A percentile compares a stretch with the other conserved stretches of the same genome.
Conservation (phyloP, 1,140 invertebrate genomes). For the Gryllus bimaculatus region DNA sequence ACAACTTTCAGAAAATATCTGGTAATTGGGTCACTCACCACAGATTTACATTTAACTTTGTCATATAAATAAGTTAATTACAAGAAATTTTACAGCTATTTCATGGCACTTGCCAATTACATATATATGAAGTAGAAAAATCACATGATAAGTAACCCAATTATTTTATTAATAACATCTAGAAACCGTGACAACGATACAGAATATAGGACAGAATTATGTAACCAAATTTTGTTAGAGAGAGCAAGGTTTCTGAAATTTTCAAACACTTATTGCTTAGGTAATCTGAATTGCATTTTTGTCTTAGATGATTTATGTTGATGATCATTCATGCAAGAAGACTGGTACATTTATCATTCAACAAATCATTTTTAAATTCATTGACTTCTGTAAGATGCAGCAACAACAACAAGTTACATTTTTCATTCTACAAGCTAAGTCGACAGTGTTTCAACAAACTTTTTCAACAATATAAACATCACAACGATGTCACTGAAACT, state of each 20-base stretch:
- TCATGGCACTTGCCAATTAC: too few species aligned
- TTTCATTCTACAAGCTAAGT: neutral
- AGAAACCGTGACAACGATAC: neutral
- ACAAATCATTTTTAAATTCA: slow-evolving; percentile 3
- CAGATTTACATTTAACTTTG: neutral
- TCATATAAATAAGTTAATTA: neutral
- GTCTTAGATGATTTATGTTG: neutral
- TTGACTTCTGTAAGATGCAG: neutral
- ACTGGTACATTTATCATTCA: neutral
- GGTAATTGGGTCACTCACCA: neutral
- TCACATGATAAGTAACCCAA: neutral
- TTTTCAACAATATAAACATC: slow-evolving; percentile 2
- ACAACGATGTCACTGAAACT: neutral
- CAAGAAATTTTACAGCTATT: neutral
- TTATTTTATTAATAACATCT: neutral
- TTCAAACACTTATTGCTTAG: neutral
- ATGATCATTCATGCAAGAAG: neutral
- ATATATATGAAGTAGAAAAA: too few species aligned
- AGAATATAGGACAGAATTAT: neutral
- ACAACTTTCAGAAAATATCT: neutral
- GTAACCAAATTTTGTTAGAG: neutral
- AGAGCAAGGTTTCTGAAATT: neutral
- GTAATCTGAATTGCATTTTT: neutral
- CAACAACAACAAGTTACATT: slow-evolving; percentile 5
- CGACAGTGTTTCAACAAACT: neutral